A percentile compares a stretch with the other conserved stretches of the same genome.
Conservation (phyloP, 2,797 vertebrate species). For the Varecia variegata region DNA sequence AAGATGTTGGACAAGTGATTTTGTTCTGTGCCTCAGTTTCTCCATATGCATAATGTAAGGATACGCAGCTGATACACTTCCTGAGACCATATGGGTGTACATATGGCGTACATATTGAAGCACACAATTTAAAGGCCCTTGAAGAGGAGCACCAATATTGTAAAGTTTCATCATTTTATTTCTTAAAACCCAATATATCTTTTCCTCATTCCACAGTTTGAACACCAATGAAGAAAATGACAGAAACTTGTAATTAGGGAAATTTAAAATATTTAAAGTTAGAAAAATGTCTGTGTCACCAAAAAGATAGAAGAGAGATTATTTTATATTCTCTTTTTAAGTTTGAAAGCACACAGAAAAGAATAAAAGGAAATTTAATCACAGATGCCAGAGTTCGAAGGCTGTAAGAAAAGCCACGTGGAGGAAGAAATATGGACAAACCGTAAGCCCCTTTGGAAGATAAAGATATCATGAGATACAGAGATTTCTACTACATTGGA, state of each 20-base stretch:
- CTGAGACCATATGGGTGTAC: background rate
- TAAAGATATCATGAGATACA: background rate
- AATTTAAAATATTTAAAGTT: constrained; percentile 19
- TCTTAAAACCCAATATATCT: background rate
- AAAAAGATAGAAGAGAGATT: background rate
- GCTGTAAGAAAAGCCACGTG: background rate
- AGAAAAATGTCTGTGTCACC: background rate
- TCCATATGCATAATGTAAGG: background rate
- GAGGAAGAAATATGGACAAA: background rate
- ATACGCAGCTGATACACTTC: accelerated
- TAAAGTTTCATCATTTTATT: background rate
- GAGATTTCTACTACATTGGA: background rate
- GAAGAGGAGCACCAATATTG: background rate
- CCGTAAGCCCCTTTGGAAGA: background rate
- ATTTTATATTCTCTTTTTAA: background rate
- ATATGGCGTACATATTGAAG: background rate
- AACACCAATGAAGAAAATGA: constrained; percentile 6
- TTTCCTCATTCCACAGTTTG: constrained; percentile 4
- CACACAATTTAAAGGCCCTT: background rate
- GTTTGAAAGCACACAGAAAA: constrained; percentile 1
- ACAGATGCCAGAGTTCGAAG: background rate
- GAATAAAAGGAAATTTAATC: constrained; percentile 12
- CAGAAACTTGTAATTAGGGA: background rate
- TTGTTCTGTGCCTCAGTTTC: constrained; percentile 26
- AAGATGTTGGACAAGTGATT: background rate